Percentiles rank a stretch among this genome's conserved stretches.
phyloP scores from a whole-genome alignment of 2,797 vertebrate species.

The Danio choprae region DNA sequence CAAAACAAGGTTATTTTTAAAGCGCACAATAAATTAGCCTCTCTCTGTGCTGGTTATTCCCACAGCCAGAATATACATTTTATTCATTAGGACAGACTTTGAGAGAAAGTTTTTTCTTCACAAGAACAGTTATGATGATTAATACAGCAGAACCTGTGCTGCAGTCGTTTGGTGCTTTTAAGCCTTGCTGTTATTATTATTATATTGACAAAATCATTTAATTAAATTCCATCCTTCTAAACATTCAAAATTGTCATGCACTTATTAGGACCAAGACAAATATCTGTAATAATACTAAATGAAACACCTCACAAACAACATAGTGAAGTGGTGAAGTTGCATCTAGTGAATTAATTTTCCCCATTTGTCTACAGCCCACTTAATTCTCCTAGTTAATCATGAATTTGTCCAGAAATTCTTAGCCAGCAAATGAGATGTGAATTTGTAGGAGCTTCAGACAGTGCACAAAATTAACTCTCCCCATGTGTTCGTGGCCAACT shows the following conservation, averaged over 20 bases:
- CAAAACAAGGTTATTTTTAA: conserved; percentile 37
- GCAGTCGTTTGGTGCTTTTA: neutral
- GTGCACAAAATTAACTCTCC: too few relatives aligned
- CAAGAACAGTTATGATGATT: conserved; percentile 14
- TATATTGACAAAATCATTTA: neutral
- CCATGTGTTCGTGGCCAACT: too few relatives aligned
- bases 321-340: conserved; percentile 6
- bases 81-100: conserved; percentile 18
- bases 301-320: conserved; percentile 13
- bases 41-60: conserved; percentile 29
- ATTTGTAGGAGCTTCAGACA: neutral
- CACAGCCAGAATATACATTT: conserved; percentile 23
- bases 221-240: neutral
- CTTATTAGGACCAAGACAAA: neutral
- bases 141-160: conserved; percentile 9
- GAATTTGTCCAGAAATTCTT: neutral
- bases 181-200: conserved; percentile 7
- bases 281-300: conserved; percentile 1
- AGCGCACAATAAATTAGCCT: conserved; percentile 26
- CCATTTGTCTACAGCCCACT: neutral
- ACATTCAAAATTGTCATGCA: neutral
- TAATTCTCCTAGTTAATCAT: neutral
- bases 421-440: neutral
- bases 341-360: neutral
- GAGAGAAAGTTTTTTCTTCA: neutral